phyloP scores from a whole-genome alignment of 2,888 invertebrate species.

The Tachina grossa region DNA sequence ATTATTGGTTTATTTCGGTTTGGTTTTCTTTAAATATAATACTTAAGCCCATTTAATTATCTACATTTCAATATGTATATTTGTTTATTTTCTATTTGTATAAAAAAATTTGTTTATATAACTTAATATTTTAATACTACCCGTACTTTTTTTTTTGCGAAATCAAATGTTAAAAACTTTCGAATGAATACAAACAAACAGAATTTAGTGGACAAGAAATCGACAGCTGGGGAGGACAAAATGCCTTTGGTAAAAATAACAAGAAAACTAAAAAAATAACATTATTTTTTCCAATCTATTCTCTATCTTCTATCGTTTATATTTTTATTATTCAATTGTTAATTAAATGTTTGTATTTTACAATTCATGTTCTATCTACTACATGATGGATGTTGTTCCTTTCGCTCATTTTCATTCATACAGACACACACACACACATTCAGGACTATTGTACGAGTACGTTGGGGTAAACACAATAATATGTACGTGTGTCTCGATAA shows the following conservation, averaged over 20 bases:
- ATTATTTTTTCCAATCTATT: constrained; percentile 54
- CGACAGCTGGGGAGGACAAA: constrained; percentile 93
- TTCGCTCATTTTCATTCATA: constrained; percentile 36
- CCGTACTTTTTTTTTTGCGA: constrained; percentile 41
- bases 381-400: constrained; percentile 49
- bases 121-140: constrained; percentile 47
- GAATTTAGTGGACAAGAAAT: constrained; percentile 95
- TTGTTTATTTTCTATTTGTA: constrained; percentile 34
- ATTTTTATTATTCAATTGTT: constrained; percentile 60
- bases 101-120: constrained; percentile 46
- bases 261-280: constrained; percentile 55
- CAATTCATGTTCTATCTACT: constrained; percentile 37
- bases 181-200: constrained; percentile 81
- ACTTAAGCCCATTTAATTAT: constrained; percentile 43
- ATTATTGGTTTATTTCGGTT: background rate
- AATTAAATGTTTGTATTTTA: constrained; percentile 51
- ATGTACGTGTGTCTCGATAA: background rate
- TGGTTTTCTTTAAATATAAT: constrained; percentile 5
- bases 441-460: constrained; percentile 9
- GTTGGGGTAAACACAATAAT: background rate
- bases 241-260: constrained; percentile 92
- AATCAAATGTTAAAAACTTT: constrained; percentile 40
- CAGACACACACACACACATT: background rate
- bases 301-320: constrained; percentile 57
- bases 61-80: constrained; percentile 32